Percentiles rank a stretch among this genome's conserved stretches.
Evolutionary conservation across 2,888 invertebrate species (phyloP).

Genomic region (Miltochrista miniata): DNA sequence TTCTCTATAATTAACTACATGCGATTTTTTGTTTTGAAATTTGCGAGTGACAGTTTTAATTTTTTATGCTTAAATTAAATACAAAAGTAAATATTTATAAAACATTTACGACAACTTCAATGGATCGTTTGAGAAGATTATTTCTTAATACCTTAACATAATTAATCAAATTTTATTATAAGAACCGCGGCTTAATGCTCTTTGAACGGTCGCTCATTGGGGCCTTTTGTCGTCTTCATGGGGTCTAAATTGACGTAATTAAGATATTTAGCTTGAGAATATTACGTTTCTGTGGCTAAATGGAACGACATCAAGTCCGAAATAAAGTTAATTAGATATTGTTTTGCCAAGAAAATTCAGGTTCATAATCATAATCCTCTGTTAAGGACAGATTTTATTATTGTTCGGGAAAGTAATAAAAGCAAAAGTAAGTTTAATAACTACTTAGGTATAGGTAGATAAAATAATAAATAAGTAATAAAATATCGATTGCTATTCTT

Average conservation of each 20-base stretch:
- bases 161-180: slow-evolving; percentile 42
- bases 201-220: slow-evolving; percentile 34
- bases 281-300: slow-evolving; percentile 33
- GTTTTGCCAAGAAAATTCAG: slow-evolving; percentile 4
- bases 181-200: slow-evolving; percentile 28
- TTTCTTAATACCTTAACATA: slow-evolving; percentile 28
- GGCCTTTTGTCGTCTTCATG: slow-evolving; percentile 34
- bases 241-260: slow-evolving; percentile 40
- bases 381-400: neutral
- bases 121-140: slow-evolving; percentile 31
- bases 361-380: slow-evolving; percentile 2
- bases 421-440: neutral
- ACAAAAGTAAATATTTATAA: neutral
- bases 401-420: neutral
- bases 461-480: neutral
- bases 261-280: slow-evolving; percentile 34
- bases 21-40: no score
- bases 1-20: no score
- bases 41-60: no score
- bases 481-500: neutral
- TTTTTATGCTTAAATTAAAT: no score
- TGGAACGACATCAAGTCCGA: slow-evolving; percentile 28
- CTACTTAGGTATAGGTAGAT: neutral
- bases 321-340: slow-evolving; percentile 22
- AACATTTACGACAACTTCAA: slow-evolving; percentile 20